Percentiles rank a stretch among this genome's conserved stretches.
Evolutionary conservation across 2,888 invertebrate species (phyloP).

Genomic region (Elegia similella): DNA sequence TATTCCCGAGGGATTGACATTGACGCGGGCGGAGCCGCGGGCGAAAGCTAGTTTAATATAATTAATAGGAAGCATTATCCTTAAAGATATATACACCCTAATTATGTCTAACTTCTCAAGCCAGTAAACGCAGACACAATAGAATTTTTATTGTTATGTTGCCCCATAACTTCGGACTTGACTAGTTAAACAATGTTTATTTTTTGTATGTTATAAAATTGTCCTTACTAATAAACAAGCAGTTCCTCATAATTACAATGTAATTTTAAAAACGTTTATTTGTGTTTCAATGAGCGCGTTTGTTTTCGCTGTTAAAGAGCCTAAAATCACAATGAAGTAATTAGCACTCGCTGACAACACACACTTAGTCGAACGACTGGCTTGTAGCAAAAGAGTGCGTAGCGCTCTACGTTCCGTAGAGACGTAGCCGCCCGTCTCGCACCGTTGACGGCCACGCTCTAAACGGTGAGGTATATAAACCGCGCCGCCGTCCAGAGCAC

Average conservation of each 20-base stretch:
- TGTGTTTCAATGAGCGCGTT: neutral
- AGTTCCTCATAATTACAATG: neutral
- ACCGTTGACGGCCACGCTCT: conserved; percentile 27
- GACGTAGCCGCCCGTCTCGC: conserved; percentile 21
- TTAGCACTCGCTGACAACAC: conserved; percentile 6
- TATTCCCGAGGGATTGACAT: too few relatives aligned
- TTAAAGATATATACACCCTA: too few relatives aligned
- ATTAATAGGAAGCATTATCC: too few relatives aligned
- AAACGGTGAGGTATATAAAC: conserved; percentile 60
- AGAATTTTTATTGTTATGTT: too few relatives aligned
- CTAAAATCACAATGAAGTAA: conserved; percentile 5
- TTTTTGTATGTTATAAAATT: too few relatives aligned
- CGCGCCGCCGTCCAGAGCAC: conserved; percentile 45
- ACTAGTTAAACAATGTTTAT: too few relatives aligned
- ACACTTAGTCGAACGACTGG: neutral
- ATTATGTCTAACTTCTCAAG: too few relatives aligned
- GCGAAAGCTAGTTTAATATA: too few relatives aligned
- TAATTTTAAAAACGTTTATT: neutral
- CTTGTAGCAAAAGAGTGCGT: conserved; percentile 17
- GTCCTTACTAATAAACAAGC: too few relatives aligned
- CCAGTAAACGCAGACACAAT: too few relatives aligned
- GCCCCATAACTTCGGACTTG: too few relatives aligned
- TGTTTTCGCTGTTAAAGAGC: neutral
- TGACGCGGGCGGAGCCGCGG: too few relatives aligned
- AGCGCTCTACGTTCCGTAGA: conserved; percentile 20